These are phyloP conservation scores for Vespertilio murinus DNA, from an alignment of 2,797 vertebrate genomes.

Conservation along the genomic window DNA sequence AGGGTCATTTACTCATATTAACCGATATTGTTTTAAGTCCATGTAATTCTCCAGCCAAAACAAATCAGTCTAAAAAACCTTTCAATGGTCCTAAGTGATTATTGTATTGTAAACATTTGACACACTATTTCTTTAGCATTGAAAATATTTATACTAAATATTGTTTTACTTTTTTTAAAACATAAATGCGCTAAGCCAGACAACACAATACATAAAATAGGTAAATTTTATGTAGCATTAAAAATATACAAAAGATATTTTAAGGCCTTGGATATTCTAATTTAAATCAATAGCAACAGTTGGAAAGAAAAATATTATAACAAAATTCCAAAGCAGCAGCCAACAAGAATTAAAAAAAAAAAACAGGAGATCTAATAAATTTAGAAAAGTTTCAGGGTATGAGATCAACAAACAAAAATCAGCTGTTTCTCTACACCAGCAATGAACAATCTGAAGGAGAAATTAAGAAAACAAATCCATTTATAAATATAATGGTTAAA, in stretches of 20 bases:
- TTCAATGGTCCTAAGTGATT: not conserved
- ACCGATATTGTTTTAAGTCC: not conserved
- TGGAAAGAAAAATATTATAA: not conserved
- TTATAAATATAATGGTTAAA: not conserved
- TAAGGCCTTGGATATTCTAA: not conserved
- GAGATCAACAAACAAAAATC: conserved; percentile 16
- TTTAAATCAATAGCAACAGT: not conserved
- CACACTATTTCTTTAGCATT: not conserved
- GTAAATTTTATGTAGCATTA: not conserved
- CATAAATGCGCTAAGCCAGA: not conserved
- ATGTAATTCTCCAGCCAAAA: conserved; percentile 53
- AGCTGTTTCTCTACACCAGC: not conserved
- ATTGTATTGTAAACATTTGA: not conserved
- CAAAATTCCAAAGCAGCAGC: conserved; percentile 1
- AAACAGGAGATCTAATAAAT: not conserved
- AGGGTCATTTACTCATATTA: conserved; percentile 30
- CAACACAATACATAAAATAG: not conserved
- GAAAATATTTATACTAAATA: not conserved
- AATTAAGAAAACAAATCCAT: conserved; percentile 4
- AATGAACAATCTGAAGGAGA: not conserved
- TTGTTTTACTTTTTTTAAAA: not conserved
- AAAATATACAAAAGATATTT: not conserved
- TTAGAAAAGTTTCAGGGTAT: not conserved
- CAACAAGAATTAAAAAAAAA: not conserved
- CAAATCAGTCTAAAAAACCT: not conserved